Percentiles rank a stretch among this genome's conserved stretches.
These are phyloP conservation scores for Agrotis exclamationis DNA, from an alignment of 2,888 invertebrate genomes.

Conservation along the genomic window DNA sequence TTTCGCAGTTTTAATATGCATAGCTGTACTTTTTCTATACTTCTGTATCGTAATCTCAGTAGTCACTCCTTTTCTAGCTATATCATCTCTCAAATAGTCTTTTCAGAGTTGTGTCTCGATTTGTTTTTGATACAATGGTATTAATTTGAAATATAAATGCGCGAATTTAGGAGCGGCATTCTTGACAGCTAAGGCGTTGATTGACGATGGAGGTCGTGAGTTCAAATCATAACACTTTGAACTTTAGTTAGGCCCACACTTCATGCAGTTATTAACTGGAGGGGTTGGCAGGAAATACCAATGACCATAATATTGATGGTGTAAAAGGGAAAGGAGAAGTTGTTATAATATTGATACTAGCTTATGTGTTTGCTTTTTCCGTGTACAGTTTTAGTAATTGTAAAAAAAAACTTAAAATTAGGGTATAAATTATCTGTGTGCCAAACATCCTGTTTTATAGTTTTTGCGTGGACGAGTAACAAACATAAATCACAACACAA, in stretches of 20 bases:
- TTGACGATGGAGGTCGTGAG: slow-evolving; percentile 55
- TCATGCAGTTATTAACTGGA: slow-evolving; percentile 21
- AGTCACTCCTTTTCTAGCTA: not conserved
- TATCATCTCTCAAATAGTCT: not conserved
- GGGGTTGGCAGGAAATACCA: slow-evolving; percentile 26
- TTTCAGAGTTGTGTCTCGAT: not conserved
- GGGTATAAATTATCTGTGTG: too few relatives aligned
- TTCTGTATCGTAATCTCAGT: not conserved
- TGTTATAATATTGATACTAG: not conserved
- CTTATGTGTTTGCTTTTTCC: too few relatives aligned
- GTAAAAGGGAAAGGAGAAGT: slow-evolving; percentile 5
- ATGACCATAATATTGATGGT: slow-evolving; percentile 7
- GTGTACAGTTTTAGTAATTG: too few relatives aligned
- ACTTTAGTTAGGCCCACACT: slow-evolving; percentile 52
- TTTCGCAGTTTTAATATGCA: too few relatives aligned
- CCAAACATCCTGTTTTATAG: too few relatives aligned
- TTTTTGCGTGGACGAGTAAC: too few relatives aligned
- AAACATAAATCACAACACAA: too few relatives aligned
- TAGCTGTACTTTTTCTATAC: not conserved
- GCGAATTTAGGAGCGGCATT: slow-evolving; percentile 40
- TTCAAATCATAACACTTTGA: slow-evolving; percentile 57
- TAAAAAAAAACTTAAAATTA: too few relatives aligned
- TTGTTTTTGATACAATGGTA: slow-evolving; percentile 10
- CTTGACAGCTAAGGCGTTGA: slow-evolving; percentile 50
- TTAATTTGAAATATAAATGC: slow-evolving; percentile 24